Base-by-base conservation (phyloP, 2,888 invertebrate genomes). In the Syrista parreyssii region DNA sequence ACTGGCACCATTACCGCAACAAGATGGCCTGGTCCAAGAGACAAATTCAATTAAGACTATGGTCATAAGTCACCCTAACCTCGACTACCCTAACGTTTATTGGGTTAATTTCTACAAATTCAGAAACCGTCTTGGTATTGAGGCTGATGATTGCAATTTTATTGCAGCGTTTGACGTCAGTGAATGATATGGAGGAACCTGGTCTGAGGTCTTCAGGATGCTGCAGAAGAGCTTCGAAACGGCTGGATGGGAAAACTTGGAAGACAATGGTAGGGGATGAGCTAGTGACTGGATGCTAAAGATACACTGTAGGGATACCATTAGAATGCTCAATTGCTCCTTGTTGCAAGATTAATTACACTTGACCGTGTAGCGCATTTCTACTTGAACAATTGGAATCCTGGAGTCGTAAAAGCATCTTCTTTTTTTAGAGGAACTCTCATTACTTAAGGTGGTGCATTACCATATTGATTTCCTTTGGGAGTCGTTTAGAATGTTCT, bases 1-100 rank as follows among this genome's bases (percentile, higher is more conserved):
- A 88, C 88, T 89, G 88, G 86, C 86, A 86, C 87, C 89, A 89
- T 89, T 89, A 88, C 88, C 86, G 84, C 89, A 90, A 89, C 89
- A 89, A 82, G 83, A 76, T 79, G 82, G 76, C 73, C 78, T 73
- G 83, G 86, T 86, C 86, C 88, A 86, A 87, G 87, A 87, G 87
- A 89, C 89, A 88, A 89, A 89, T 89, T 89, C 88, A 90, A 89
- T 89, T 89, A 89, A 84, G 86, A 87, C 84, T 86, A 4, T 2
- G 11, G 33, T 9, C 23, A 55, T 84, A 78, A 71, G 71, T 71
- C 71, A 11, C 3, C 30, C 30, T 84, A 82, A 82, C 82, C 83
- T 79, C 82, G 78, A 78, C 78, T 79, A 78, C 75, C 69, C 73
- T 76, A 69, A 75, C 81, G 79, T 79, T 82, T 80, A 81, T 83